Evolutionary conservation across 1,140 invertebrate genomes (phyloP).

Genomic region (Orchesella cincta): DNA sequence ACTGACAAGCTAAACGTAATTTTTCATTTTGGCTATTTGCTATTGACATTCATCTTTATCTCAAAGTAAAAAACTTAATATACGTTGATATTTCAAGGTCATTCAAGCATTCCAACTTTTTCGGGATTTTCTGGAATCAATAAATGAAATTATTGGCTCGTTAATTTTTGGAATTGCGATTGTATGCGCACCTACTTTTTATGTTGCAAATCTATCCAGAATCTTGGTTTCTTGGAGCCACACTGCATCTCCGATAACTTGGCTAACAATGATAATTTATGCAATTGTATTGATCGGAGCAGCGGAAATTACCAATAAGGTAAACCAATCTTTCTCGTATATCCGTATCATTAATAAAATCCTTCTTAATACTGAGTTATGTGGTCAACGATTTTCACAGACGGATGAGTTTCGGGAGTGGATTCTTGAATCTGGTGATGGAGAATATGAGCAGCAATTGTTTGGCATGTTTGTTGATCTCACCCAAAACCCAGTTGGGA

Average conservation of each 20-base stretch:
- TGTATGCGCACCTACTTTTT: neutral
- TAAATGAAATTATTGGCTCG: neutral
- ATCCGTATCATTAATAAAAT: too few relatives aligned
- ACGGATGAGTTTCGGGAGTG: too few relatives aligned
- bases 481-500: neutral
- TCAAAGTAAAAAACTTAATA: too few relatives aligned
- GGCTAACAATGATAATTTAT: neutral
- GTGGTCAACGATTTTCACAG: too few relatives aligned
- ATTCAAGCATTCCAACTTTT: neutral
- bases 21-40: neutral
- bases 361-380: too few relatives aligned
- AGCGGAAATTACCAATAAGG: neutral
- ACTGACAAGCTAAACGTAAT: neutral
- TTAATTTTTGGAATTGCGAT: neutral
- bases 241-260: neutral
- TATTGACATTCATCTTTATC: too few relatives aligned
- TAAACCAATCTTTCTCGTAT: too few relatives aligned
- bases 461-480: conserved; percentile 7
- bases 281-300: neutral
- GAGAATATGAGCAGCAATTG: neutral
- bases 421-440: neutral
- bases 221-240: neutral
- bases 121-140: neutral
- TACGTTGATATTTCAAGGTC: neutral
- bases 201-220: neutral